Percentiles rank a stretch among this genome's conserved stretches.
Evolutionary conservation across 2,113 vertebrate genomes (phyloP).

Genomic region (Paramormyrops kingsleyae): DNA sequence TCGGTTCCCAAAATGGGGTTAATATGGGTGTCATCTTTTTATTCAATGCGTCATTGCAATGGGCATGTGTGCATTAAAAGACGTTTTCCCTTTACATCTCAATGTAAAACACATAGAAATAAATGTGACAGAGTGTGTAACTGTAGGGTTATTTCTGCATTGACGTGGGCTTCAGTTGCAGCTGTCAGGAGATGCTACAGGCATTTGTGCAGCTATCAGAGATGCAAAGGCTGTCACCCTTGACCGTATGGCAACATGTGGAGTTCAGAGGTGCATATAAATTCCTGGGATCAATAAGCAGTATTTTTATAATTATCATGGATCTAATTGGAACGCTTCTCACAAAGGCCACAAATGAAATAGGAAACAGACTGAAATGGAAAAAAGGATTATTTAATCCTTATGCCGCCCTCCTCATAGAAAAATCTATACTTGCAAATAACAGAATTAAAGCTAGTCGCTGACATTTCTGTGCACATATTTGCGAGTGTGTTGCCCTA

Average conservation of each 20-base stretch:
- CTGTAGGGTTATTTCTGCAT: not conserved
- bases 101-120: not conserved
- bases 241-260: not conserved
- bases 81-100: not conserved
- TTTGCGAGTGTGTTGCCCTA: not conserved
- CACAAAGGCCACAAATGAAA: not conserved
- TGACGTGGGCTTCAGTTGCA: not conserved
- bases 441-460: not conserved
- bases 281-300: not conserved
- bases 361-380: not conserved
- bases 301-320: not conserved
- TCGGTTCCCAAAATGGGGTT: not conserved
- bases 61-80: not conserved
- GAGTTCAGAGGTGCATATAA: not conserved
- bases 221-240: not conserved
- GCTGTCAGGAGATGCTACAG: not conserved
- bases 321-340: not conserved
- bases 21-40: not conserved
- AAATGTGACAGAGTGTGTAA: not conserved
- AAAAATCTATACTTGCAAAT: conserved; percentile 5
- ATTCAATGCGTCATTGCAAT: not conserved
- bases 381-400: not conserved
- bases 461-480: not conserved
- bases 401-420: not conserved
- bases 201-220: not conserved